These are phyloP conservation scores for Clarias batrachus DNA, from an alignment of 2,113 vertebrate species.

Conservation along the genomic window DNA sequence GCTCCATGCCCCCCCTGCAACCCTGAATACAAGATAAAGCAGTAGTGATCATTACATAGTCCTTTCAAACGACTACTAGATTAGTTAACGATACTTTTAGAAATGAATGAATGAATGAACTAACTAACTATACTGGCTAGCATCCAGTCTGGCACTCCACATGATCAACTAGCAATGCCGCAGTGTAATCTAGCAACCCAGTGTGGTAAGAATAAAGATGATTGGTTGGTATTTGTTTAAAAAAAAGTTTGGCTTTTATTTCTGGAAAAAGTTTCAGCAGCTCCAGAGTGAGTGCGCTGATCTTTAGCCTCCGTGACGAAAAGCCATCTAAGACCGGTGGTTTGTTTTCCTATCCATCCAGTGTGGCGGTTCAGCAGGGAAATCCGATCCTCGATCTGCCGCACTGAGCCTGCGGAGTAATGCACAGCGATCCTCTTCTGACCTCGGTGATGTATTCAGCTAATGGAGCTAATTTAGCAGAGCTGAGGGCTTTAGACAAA, in stretches of 20 bases:
- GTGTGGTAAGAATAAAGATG: not conserved
- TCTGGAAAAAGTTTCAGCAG: not conserved
- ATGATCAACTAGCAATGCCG: not conserved
- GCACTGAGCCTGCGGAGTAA: constrained; percentile 6
- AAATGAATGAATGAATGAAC: too few species aligned
- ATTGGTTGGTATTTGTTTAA: not conserved
- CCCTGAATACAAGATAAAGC: too few species aligned
- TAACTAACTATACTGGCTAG: not conserved
- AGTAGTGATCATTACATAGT: not conserved
- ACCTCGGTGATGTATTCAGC: constrained; percentile 40
- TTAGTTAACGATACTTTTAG: not conserved
- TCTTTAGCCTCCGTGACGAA: not conserved
- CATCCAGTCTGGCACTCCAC: not conserved
- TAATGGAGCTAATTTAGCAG: constrained; percentile 54
- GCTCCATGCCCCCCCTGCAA: too few species aligned
- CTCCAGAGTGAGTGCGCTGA: not conserved
- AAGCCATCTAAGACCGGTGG: not conserved
- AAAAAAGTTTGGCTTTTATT: not conserved
- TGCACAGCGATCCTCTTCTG: constrained; percentile 21
- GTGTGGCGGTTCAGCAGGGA: not conserved
- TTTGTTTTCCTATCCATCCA: not conserved
- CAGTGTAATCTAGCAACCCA: not conserved
- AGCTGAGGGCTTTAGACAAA: constrained; percentile 48
- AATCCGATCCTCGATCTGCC: constrained; percentile 13
- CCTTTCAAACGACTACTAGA: not conserved